Base-by-base conservation (phyloP, 92 coral and sea anemone species). In the Epizoanthus stellaris region DNA sequence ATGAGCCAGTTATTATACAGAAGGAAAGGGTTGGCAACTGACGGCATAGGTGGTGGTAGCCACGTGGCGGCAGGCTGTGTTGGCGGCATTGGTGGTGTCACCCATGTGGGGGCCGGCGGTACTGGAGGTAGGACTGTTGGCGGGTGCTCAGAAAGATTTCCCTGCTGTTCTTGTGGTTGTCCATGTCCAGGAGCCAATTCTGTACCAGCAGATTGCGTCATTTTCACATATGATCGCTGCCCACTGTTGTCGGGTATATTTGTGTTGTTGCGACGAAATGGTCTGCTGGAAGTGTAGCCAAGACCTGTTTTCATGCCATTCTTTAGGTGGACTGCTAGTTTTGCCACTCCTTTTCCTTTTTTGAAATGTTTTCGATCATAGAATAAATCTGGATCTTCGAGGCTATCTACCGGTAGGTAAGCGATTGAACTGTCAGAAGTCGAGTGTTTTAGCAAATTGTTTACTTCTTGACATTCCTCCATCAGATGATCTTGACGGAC, bases 301-400 rank as follows among this genome's bases (percentile, higher is more conserved):
- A 63, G 13, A 63, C 68, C 68, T 20, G 21, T 63, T 30, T 19
- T 63, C 68, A 63, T 63, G 13, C 68, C 36, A 63, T 63, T 63
- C 68, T 63, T 63, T 63, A 63, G 68, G 68, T 63, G 68, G 3
- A 63, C 38, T 13, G 68, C 68, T 63, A 63, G 15, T 63, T 16
- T 63, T 63, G 68, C 68, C 38, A 63, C 68, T 5, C 68, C 68
- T 5, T 63, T 7, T 19, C 68, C 68, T 63, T 12, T 63, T 63
- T 63, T 63, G 34, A 63, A 63, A 63, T 63, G 68, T 30, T 63
- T 63, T 63, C 10, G 68, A 6, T 63, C 68, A 63, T 63, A 63
- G 34, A 63, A 63, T 5, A 63, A 12, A 21, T 63, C 13, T 20
- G 30, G 36, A 63, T 63, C 68, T 20, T 63, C 68, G 38, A 63